Conservation (phyloP, 1,140 invertebrate species). For the Asbolus verrucosus region DNA sequence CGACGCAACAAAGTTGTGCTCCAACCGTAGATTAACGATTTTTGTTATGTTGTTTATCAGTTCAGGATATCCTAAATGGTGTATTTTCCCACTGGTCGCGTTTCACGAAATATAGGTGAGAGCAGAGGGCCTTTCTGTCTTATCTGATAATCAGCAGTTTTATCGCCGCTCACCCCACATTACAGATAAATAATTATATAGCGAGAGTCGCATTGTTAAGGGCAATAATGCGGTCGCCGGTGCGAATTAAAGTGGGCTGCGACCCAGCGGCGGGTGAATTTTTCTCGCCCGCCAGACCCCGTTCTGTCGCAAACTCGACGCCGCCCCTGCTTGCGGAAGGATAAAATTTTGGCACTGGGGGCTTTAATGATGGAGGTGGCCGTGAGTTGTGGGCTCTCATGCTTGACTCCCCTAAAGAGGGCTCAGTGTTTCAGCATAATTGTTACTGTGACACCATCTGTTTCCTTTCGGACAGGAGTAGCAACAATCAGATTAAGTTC, state of each 20-base stretch:
- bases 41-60: slow-evolving; percentile 32
- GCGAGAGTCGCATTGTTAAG: slow-evolving; percentile 42
- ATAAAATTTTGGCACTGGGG: slow-evolving; percentile 16
- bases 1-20: too few relatives aligned
- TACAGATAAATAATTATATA: slow-evolving; percentile 46
- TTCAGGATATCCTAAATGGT: slow-evolving; percentile 44
- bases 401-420: slow-evolving; percentile 62
- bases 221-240: slow-evolving; percentile 35
- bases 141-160: slow-evolving; percentile 38
- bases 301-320: not conserved
- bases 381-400: slow-evolving; percentile 58
- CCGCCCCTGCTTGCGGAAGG: not conserved
- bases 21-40: slow-evolving; percentile 39
- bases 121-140: slow-evolving; percentile 3
- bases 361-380: slow-evolving; percentile 14
- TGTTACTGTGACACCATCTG: slow-evolving; percentile 65
- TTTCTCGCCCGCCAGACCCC: too few relatives aligned
- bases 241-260: slow-evolving; percentile 33
- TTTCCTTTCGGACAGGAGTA: slow-evolving; percentile 61
- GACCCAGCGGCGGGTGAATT: slow-evolving; percentile 1
- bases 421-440: slow-evolving; percentile 64
- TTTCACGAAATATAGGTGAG: slow-evolving; percentile 25
- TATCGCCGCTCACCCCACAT: slow-evolving; percentile 42
- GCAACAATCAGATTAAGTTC: slow-evolving; percentile 59
- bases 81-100: slow-evolving; percentile 38